Evolutionary conservation across 1,140 invertebrate genomes (phyloP), one percentile per base, ranked within the genome.

Genomic region (Aphaenogaster ashmeadi): DNA sequence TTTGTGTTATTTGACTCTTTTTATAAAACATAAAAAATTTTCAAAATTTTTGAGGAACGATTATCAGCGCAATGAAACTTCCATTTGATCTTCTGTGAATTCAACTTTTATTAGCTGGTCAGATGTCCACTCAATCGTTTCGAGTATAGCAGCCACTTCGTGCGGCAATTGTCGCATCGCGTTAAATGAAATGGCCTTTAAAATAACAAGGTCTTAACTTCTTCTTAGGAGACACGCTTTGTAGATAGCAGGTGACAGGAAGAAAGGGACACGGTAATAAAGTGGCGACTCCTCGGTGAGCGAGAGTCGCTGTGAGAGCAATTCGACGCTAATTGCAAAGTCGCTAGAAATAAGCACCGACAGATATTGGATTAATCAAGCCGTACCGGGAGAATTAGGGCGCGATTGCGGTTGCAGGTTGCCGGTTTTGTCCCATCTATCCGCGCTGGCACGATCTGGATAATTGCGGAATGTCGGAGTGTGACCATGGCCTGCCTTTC

Each of bases 301-400:
- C 21, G 47, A 69, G 38, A 67, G 11, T 21, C 41, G n/a, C 7
- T 67, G 44, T n/a, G 18, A 27, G 21, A 47, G 41, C 62, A 41
- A 80, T 88, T 88, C 11, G 21, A 86, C 74, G 50, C 36, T 88
- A 89, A 89, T 86, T 86, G 58, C 18, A 13, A 86, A 79, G 41
- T 86, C 44, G 36, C 41, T 58, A 64, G 9, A 50, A 62, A 52
- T 80, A 88, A 89, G 52, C 75, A 77, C 60, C 66, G 66, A 44
- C 79, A 81, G 88, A 58, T 92, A 90, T 92, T 92, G 89, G 91
- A 92, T 92, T 93, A 93, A 93, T 93, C 88, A 92, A 93, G 89
- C 83, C 83, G 41, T 62, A 33, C 71, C 33, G 77, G 71, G 85
- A 81, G 90, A 90, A 93, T 91, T 89, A 89, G 87, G 90, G 60